Evolutionary conservation across 2,113 vertebrate genomes (phyloP).

Genomic region (Atherinomorus stipes): DNA sequence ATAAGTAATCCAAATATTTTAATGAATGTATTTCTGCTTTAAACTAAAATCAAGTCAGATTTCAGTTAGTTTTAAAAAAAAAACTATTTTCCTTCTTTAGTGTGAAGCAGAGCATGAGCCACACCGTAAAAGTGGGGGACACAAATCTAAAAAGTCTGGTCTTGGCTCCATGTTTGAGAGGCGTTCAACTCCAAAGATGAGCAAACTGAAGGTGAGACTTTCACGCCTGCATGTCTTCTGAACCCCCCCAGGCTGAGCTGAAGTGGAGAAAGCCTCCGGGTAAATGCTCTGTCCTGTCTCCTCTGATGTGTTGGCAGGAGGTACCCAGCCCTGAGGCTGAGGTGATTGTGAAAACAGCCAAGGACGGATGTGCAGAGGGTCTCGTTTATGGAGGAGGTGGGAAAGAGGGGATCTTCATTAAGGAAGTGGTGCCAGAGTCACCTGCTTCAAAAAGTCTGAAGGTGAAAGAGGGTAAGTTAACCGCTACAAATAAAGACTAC

Average conservation of each 20-base stretch:
- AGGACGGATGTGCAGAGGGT: slow-evolving; percentile 88
- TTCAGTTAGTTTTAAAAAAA: no score
- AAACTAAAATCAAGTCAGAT: neutral
- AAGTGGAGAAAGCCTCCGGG: slow-evolving; percentile 14
- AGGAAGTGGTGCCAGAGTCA: slow-evolving; percentile 90
- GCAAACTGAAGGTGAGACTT: slow-evolving; percentile 85
- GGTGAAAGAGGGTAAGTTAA: slow-evolving; percentile 89
- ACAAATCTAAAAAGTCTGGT: slow-evolving; percentile 80
- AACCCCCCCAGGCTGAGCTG: slow-evolving; percentile 1
- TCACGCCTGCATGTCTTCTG: slow-evolving; percentile 7
- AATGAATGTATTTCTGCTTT: neutral
- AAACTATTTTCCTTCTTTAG: slow-evolving; percentile 43
- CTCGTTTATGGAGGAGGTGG: slow-evolving; percentile 91
- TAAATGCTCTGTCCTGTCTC: neutral
- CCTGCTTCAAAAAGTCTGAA: slow-evolving; percentile 89
- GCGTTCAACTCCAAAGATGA: slow-evolving; percentile 84
- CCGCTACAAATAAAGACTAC: neutral
- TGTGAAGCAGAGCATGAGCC: slow-evolving; percentile 74
- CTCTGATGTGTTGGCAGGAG: slow-evolving; percentile 68
- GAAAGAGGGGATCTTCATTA: slow-evolving; percentile 90
- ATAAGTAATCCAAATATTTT: neutral
- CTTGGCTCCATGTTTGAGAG: slow-evolving; percentile 84
- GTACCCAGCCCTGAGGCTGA: slow-evolving; percentile 76
- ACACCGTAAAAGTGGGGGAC: slow-evolving; percentile 70
- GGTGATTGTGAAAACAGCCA: slow-evolving; percentile 88